Evolutionary conservation across 2,888 invertebrate genomes (phyloP), one percentile per base, ranked within the genome.

Genomic region (Cheilosia impressa): DNA sequence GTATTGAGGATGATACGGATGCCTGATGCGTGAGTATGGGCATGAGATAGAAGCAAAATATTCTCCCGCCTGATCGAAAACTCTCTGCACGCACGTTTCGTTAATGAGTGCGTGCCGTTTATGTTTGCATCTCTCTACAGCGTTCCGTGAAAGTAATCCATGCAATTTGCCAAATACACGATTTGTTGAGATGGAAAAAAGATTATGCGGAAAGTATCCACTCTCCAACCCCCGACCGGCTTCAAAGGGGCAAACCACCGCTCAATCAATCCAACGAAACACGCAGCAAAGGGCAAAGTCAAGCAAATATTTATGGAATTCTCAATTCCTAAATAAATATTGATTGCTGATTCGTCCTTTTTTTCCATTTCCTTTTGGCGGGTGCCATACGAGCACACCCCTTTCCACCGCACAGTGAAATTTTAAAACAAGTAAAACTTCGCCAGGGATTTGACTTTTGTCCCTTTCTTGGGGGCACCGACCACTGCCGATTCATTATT

Each of bases 241-340:
- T 45, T 19, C 9, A 55, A 41, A 19, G 68, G 53, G 19, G 57
- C 45, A 47, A 71, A 27, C 53, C 60, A 41, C 43, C 60, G 52
- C 34, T 73, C 65, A 65, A 75, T 75, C 75, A 65, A 58, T 53
- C 27, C 62, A 13, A 55, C 27, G 31, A 38, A 66, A 47, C 41
- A 50, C 10, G 24, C 27, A 19, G 10, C 27, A 57, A 72, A 60
- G 66, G 22, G 50, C 24, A 47, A 77, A 76, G 69, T 57, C 69
- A 76, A 81, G 63, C 60, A 72, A 72, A 72, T 22, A 82, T 77
- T 77, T 66, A 79, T 62, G 43, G 55, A 55, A 60, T 50, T 55
- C 72, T 77, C 71, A 38, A 77, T 82, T 82, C 83, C 62, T 83
- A 83, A 73, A 34, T 19, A 83, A 83, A 83, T 73, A 83, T 79